These are phyloP conservation scores for Oxyura jamaicensis DNA, from an alignment of 2,113 vertebrate genomes.

Conservation along the genomic window DNA sequence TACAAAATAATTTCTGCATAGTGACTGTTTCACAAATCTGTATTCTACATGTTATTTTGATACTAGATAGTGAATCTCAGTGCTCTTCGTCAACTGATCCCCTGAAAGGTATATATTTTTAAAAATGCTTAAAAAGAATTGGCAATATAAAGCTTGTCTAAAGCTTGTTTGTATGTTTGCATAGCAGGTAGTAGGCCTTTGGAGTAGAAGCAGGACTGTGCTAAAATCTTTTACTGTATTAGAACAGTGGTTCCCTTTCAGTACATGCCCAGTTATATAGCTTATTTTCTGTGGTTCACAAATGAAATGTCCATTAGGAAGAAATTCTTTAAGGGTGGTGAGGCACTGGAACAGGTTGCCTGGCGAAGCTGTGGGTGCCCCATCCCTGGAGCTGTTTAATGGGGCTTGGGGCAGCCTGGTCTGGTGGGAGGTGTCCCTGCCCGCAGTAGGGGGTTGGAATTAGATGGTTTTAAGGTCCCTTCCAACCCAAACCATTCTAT, in stretches of 20 bases:
- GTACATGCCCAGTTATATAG: rapidly evolving
- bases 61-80: neutral
- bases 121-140: neutral
- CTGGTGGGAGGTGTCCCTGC: too few species aligned
- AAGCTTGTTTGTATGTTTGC: neutral
- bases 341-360: too few species aligned
- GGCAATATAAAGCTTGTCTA: neutral
- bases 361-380: too few species aligned
- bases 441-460: too few species aligned
- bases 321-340: too few species aligned
- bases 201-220: neutral
- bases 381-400: too few species aligned
- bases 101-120: neutral
- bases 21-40: neutral
- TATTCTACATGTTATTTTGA: neutral
- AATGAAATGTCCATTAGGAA: neutral
- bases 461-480: too few species aligned
- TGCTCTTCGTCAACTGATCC: neutral
- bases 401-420: too few species aligned
- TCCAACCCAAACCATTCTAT: too few species aligned
- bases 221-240: neutral
- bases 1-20: neutral
- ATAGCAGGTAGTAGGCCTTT: neutral
- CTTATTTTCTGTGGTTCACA: neutral
- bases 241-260: neutral